Evolutionary conservation across 2,797 vertebrate species (phyloP).

Genomic region (Danio albolineatus): DNA sequence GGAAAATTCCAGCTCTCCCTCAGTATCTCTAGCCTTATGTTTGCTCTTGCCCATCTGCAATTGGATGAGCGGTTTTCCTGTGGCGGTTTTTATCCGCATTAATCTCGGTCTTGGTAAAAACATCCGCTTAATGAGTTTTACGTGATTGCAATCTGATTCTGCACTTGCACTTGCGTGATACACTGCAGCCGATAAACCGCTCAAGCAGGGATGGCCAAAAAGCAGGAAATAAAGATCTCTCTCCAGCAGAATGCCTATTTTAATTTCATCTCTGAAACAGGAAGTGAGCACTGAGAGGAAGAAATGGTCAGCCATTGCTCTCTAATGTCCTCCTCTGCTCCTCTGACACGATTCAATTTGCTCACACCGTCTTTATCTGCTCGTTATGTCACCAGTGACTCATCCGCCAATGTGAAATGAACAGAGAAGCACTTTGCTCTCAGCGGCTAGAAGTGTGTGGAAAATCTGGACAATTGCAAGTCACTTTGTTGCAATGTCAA

Average conservation of each 20-base stretch:
- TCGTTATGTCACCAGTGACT: conserved; percentile 55
- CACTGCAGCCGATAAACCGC: conserved; percentile 33
- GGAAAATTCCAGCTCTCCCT: conserved; percentile 33
- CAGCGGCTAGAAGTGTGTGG: conserved; percentile 26
- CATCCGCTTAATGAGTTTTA: conserved; percentile 57
- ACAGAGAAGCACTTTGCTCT: conserved; percentile 3
- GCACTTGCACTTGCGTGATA: conserved; percentile 46
- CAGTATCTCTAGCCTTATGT: conserved; percentile 38
- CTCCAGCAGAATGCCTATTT: conserved; percentile 47
- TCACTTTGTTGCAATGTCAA: conserved; percentile 26
- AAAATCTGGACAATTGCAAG: conserved; percentile 39
- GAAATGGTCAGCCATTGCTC: conserved; percentile 41
- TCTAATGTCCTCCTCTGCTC: conserved; percentile 50
- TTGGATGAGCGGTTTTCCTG: conserved; percentile 30
- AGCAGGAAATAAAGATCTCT: conserved; percentile 56
- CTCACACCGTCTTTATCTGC: conserved; percentile 57
- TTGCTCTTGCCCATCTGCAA: conserved; percentile 42
- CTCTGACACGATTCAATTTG: conserved; percentile 62
- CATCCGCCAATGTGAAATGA: conserved; percentile 52
- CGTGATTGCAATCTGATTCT: conserved; percentile 33
- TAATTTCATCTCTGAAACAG: conserved; percentile 54
- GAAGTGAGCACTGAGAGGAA: conserved; percentile 54
- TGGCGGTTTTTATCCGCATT: conserved; percentile 41
- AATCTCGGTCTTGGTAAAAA: conserved; percentile 54
- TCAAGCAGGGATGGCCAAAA: conserved; percentile 34